Percentiles rank a stretch among this genome's conserved stretches.
These are phyloP conservation scores for Acronicta alni DNA, from an alignment of 2,888 invertebrate species.

Conservation along the genomic window DNA sequence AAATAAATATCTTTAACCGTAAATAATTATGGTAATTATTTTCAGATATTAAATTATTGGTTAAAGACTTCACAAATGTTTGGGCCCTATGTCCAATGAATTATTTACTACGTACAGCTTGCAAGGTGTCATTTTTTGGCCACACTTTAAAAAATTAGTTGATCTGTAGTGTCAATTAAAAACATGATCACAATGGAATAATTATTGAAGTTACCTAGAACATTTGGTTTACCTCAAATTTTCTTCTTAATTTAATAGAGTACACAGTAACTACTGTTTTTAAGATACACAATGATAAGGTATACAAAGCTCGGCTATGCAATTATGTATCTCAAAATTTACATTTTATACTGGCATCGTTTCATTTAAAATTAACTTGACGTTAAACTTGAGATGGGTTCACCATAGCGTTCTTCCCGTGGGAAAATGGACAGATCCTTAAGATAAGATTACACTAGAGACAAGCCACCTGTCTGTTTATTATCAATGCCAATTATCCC, in stretches of 20 bases:
- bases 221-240: slow-evolving; percentile 84
- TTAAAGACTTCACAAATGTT: slow-evolving; percentile 72
- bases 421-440: slow-evolving; percentile 82
- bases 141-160: slow-evolving; percentile 74
- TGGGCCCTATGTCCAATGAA: slow-evolving; percentile 79
- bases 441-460: slow-evolving; percentile 80
- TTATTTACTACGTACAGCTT: slow-evolving; percentile 77
- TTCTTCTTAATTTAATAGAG: slow-evolving; percentile 69
- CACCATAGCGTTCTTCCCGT: slow-evolving; percentile 75
- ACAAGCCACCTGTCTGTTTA: slow-evolving; percentile 95
- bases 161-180: slow-evolving; percentile 78
- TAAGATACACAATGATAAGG: slow-evolving; percentile 66
- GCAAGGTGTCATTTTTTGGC: slow-evolving; percentile 69
- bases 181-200: slow-evolving; percentile 85
- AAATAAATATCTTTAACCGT: too few species aligned
- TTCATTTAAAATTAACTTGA: slow-evolving; percentile 85
- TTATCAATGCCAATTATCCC: too few species aligned
- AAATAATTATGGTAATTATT: too few species aligned
- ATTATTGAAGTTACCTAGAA: slow-evolving; percentile 79
- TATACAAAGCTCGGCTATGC: slow-evolving; percentile 54
- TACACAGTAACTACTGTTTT: slow-evolving; percentile 60
- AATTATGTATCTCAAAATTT: slow-evolving; percentile 69
- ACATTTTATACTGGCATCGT: slow-evolving; percentile 69
- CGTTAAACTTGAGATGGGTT: slow-evolving; percentile 83
- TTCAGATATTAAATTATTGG: slow-evolving; percentile 69